Conservation (phyloP, 1,140 invertebrate species). For the Bombus breviceps region DNA sequence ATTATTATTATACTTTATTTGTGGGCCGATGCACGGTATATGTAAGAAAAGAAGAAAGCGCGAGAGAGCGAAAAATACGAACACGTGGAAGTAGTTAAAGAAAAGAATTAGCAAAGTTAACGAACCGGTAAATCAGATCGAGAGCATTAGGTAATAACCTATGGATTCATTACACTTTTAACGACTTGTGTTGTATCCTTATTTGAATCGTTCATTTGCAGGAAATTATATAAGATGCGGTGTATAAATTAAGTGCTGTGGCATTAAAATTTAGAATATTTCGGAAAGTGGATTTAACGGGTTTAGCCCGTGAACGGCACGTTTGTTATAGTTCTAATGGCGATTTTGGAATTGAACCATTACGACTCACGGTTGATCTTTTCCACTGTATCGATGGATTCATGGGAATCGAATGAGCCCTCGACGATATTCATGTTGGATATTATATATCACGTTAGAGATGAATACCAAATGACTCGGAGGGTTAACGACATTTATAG, state of each 20-base stretch:
- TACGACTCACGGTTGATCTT: neutral
- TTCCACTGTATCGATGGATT: neutral
- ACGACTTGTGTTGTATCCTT: too few relatives aligned
- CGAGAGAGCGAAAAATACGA: neutral
- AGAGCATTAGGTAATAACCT: too few relatives aligned
- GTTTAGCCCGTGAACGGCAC: too few relatives aligned
- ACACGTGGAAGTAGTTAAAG: too few relatives aligned
- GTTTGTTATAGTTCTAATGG: neutral
- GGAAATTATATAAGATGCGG: too few relatives aligned
- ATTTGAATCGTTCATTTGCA: too few relatives aligned
- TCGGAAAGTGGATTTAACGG: fast-evolving
- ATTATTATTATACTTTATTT: neutral
- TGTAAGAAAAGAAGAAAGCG: neutral
- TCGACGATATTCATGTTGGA: too few relatives aligned
- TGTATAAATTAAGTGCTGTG: too few relatives aligned
- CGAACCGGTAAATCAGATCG: neutral
- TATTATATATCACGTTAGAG: too few relatives aligned
- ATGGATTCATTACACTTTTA: too few relatives aligned
- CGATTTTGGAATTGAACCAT: neutral
- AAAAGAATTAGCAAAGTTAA: neutral
- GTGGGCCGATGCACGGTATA: too few relatives aligned
- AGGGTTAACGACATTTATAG: neutral
- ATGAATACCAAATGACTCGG: neutral
- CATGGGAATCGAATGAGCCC: neutral
- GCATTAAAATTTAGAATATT: too few relatives aligned